Percentiles rank a stretch among this genome's conserved stretches.
Conservation (phyloP, 2,113 vertebrate genomes). For the Crotalus tigris region DNA sequence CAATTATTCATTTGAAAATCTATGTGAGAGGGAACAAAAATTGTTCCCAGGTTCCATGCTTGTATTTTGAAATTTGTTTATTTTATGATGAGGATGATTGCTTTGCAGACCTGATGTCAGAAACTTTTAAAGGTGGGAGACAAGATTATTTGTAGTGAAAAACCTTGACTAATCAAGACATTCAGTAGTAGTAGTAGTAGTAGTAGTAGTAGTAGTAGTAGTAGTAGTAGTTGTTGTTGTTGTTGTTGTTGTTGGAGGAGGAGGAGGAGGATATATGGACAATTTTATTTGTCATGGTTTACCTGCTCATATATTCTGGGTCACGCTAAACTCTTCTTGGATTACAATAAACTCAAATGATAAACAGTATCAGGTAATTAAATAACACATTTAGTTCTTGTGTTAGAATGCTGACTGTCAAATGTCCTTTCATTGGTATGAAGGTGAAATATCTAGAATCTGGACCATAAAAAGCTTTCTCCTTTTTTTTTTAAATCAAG, state of each 20-base stretch:
- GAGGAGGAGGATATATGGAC: not conserved
- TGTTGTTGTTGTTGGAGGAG: not conserved
- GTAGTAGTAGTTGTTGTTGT: no score
- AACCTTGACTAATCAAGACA: not conserved
- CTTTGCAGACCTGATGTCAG: not conserved
- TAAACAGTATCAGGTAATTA: not conserved
- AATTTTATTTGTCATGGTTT: not conserved
- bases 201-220: not conserved
- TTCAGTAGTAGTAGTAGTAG: not conserved
- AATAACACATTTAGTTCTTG: not conserved
- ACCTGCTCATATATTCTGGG: not conserved
- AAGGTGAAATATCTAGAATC: not conserved
- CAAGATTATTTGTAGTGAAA: not conserved
- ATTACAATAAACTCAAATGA: not conserved
- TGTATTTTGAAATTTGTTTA: not conserved
- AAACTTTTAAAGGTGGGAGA: not conserved
- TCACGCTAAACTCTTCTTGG: not conserved
- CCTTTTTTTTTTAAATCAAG: not conserved
- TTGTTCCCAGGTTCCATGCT: slow-evolving; percentile 19
- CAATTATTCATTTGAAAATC: slow-evolving; percentile 26
- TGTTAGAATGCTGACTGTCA: not conserved
- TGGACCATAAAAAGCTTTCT: not conserved
- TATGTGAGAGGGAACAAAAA: not conserved
- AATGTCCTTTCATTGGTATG: not conserved
- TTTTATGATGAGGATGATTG: not conserved